Base-by-base conservation (phyloP, 1,140 invertebrate species). In the Mya arenaria region DNA sequence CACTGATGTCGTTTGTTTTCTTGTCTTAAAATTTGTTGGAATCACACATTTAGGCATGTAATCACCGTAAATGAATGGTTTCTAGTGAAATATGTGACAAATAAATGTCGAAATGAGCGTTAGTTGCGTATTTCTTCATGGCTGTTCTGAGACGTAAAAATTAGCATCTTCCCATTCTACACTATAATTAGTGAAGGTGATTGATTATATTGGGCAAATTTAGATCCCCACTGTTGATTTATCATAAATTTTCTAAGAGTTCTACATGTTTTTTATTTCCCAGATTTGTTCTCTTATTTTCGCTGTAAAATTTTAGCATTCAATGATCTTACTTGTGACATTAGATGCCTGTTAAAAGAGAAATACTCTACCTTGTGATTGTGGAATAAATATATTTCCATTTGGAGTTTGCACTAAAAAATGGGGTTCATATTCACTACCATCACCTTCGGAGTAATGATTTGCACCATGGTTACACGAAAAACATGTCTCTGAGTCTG, bases 351-450 rank as follows among this genome's bases (percentile, higher is more conserved):
- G 34, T 74, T 10, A 17, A 58, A 74, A 60, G 32, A 23, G 56
- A 56, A 62, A 8, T 44, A 36, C 88, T 90, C 94, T 94, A 95
- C 96, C 96, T 94, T 71, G 77, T 39, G 77, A 80, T 65, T 80
- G 96, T 93, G 97, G 97, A 95, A 97, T 97, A 94, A 97, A 98
- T 91, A 97, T 97, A 94, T 97, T 97, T 90, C 97, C 97, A 83
- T 96, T 97, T 85, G 96, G 95, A 73, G 96, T 97, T 92, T 97
- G 95, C 87, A 97, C 96, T 88, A 98, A 95, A 93, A 97, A 98
- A 90, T 97, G 97, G 85, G 97, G 96, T 93, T 98, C 97, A 93
- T 97, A 97, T 92, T 98, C 97, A 86, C 94, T 95, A 90, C 94
- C 94, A 81, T 95, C 92, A 92, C 96, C 96, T 89, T 96, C 95